These are phyloP conservation scores for Idaea straminata DNA, from an alignment of 2,888 invertebrate genomes.

Conservation along the genomic window DNA sequence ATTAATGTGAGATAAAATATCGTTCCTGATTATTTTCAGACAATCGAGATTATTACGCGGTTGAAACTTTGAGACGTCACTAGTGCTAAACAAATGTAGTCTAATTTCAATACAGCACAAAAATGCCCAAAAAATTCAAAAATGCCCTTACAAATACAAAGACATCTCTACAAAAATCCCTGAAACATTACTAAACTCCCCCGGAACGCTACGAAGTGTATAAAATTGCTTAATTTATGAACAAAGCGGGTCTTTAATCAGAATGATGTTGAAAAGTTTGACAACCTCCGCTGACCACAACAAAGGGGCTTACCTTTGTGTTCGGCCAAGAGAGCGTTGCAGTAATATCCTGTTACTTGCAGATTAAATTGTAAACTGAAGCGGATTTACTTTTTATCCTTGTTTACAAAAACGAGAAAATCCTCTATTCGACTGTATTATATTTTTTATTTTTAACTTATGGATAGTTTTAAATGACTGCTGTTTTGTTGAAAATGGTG, in stretches of 20 bases:
- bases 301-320: conserved; percentile 67
- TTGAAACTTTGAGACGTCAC: no score
- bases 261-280: conserved; percentile 6
- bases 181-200: not conserved
- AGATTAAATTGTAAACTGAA: conserved; percentile 6
- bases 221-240: conserved; percentile 2
- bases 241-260: conserved; percentile 1
- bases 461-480: no score
- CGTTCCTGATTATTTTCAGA: no score
- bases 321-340: conserved; percentile 51
- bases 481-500: no score
- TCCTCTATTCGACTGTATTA: not conserved
- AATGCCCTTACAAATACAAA: not conserved
- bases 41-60: no score
- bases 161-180: not conserved
- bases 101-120: no score
- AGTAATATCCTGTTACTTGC: conserved; percentile 23
- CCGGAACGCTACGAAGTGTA: not conserved
- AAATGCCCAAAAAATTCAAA: not conserved
- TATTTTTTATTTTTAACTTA: not conserved
- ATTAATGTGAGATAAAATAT: no score
- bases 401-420: not conserved
- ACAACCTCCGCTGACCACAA: conserved; percentile 43
- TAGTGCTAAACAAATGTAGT: no score
- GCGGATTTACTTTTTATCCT: conserved; percentile 12